These are phyloP conservation scores for Acrobasis repandana DNA, from an alignment of 2,888 invertebrate genomes.

Conservation along the genomic window DNA sequence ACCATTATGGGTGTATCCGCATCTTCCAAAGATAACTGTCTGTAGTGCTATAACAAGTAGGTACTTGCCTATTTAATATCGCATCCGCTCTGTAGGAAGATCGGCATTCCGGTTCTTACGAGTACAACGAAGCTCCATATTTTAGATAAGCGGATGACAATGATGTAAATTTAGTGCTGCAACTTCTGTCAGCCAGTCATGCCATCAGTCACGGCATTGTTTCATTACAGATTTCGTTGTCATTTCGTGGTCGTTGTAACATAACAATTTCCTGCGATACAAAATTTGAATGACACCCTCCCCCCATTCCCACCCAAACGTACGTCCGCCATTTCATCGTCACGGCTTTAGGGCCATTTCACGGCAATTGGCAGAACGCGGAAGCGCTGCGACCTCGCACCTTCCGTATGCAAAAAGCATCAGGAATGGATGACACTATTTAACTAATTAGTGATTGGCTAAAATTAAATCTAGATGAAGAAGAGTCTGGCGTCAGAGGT, in stretches of 20 bases:
- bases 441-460: constrained; percentile 33
- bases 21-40: too few relatives aligned
- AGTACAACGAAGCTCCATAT: too few relatives aligned
- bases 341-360: constrained; percentile 45
- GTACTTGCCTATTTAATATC: too few relatives aligned
- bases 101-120: too few relatives aligned
- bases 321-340: constrained; percentile 43
- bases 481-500: too few relatives aligned
- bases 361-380: constrained; percentile 54
- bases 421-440: constrained; percentile 35
- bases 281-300: not conserved
- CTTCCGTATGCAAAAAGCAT: constrained; percentile 46
- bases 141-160: too few relatives aligned
- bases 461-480: constrained; percentile 24
- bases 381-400: constrained; percentile 51
- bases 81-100: too few relatives aligned
- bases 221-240: not conserved
- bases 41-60: too few relatives aligned
- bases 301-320: constrained; percentile 47
- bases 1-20: too few relatives aligned
- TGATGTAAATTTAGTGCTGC: too few relatives aligned
- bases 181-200: not conserved
- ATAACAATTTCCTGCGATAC: constrained; percentile 18
- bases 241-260: not conserved
- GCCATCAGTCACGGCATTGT: not conserved